Evolutionary conservation across 2,113 vertebrate species (phyloP).

Genomic region (Dipodomys stephensi): DNA sequence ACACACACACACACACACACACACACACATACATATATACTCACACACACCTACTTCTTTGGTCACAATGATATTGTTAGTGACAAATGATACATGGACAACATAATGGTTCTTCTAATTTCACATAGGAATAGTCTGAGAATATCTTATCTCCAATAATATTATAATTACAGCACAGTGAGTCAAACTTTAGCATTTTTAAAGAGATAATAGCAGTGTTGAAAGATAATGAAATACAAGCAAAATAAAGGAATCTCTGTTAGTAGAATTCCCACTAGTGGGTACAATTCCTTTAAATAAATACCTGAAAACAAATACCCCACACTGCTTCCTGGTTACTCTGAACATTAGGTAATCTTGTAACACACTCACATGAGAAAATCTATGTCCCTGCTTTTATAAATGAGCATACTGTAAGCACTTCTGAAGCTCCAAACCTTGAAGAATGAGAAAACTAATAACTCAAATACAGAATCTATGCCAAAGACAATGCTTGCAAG

Average conservation of each 20-base stretch:
- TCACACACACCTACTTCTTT: neutral
- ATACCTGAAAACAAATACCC: neutral
- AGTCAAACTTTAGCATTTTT: slow-evolving; percentile 7
- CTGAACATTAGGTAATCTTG: neutral
- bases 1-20: neutral
- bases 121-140: neutral
- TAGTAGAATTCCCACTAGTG: neutral
- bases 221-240: slow-evolving; percentile 5
- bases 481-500: neutral
- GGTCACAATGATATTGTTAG: neutral
- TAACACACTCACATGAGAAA: neutral
- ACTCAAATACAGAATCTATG: neutral
- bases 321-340: neutral
- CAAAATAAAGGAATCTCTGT: neutral
- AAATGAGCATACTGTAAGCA: neutral
- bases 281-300: neutral
- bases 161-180: neutral
- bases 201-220: neutral
- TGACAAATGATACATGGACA: neutral
- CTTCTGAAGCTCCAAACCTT: neutral
- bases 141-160: neutral
- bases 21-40: too few relatives aligned
- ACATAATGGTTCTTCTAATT: neutral
- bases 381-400: neutral
- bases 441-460: neutral